Conservation (phyloP, 2,888 invertebrate genomes). For the Ormyrus rosae region DNA sequence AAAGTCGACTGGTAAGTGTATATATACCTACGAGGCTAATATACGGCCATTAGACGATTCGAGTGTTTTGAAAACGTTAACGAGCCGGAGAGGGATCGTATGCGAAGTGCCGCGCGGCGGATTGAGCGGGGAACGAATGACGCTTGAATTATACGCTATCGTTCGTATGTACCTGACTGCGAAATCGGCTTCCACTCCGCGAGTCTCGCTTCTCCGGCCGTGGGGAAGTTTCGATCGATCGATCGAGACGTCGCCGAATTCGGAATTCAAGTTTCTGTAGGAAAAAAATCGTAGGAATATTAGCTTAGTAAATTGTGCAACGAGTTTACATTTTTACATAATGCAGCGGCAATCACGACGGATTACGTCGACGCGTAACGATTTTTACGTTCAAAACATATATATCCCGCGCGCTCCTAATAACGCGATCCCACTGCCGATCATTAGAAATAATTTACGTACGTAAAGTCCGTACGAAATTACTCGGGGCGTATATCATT, state of each 20-base stretch:
- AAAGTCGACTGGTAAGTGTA: conserved; percentile 36
- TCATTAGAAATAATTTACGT: conserved; percentile 51
- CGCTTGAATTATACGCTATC: conserved; percentile 31
- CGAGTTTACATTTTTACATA: too few relatives aligned
- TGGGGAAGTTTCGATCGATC: too few relatives aligned
- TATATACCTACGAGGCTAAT: conserved; percentile 11
- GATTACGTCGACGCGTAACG: too few relatives aligned
- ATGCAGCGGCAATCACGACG: too few relatives aligned
- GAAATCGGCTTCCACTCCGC: conserved; percentile 31
- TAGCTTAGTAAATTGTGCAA: too few relatives aligned
- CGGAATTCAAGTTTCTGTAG: too few relatives aligned
- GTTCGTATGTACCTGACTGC: conserved; percentile 26
- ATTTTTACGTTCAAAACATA: too few relatives aligned
- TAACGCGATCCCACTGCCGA: background rate
- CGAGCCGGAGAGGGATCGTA: conserved; percentile 28
- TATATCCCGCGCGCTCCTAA: too few relatives aligned
- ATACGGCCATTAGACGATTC: conserved; percentile 43
- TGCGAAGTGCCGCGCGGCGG: conserved; percentile 8
- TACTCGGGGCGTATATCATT: conserved; percentile 38
- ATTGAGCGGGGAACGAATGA: conserved; percentile 19
- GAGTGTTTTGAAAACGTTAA: conserved; percentile 52
- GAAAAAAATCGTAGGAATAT: too few relatives aligned
- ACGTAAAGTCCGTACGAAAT: conserved; percentile 17
- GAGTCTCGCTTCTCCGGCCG: background rate
- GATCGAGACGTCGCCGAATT: too few relatives aligned